Conservation (phyloP, 1,140 invertebrate species). For the Bemisia tabaci region DNA sequence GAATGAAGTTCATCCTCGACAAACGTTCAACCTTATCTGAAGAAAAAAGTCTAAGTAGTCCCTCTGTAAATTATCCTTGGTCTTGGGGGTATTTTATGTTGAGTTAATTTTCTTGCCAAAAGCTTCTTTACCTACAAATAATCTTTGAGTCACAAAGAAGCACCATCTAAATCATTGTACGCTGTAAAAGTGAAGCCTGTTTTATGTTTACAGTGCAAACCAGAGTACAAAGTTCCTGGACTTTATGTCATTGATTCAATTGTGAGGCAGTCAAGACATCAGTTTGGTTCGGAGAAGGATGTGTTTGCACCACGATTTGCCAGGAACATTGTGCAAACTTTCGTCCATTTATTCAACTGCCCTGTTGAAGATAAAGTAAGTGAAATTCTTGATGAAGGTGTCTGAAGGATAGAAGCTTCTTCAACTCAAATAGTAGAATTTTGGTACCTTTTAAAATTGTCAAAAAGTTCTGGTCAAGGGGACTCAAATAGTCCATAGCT, state of each 20-base stretch:
- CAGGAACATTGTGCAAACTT: slow-evolving; percentile 88
- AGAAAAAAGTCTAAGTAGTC: too few species aligned
- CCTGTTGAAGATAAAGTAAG: slow-evolving; percentile 83
- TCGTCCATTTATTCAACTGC: slow-evolving; percentile 86
- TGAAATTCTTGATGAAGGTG: too few species aligned
- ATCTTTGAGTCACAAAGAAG: slow-evolving; percentile 1
- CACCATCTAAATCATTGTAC: neutral
- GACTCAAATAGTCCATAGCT: too few species aligned
- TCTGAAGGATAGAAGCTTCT: too few species aligned
- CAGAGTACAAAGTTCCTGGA: slow-evolving; percentile 96
- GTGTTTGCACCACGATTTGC: slow-evolving; percentile 94
- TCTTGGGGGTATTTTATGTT: slow-evolving; percentile 7
- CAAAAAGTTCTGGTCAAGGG: too few species aligned
- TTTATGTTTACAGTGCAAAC: slow-evolving; percentile 75
- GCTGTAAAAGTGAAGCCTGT: too few species aligned
- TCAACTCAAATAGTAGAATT: too few species aligned
- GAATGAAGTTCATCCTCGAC: too few species aligned
- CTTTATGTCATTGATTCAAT: slow-evolving; percentile 99
- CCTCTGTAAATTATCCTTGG: neutral
- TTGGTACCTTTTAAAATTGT: too few species aligned
- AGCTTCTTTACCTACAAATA: slow-evolving; percentile 8
- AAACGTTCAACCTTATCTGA: too few species aligned
- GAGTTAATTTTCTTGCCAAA: slow-evolving; percentile 8
- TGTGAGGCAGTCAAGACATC: slow-evolving; percentile 89
- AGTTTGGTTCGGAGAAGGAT: slow-evolving; percentile 94